Conservation (phyloP, 2,113 vertebrate genomes). For the Athene cunicularia region DNA sequence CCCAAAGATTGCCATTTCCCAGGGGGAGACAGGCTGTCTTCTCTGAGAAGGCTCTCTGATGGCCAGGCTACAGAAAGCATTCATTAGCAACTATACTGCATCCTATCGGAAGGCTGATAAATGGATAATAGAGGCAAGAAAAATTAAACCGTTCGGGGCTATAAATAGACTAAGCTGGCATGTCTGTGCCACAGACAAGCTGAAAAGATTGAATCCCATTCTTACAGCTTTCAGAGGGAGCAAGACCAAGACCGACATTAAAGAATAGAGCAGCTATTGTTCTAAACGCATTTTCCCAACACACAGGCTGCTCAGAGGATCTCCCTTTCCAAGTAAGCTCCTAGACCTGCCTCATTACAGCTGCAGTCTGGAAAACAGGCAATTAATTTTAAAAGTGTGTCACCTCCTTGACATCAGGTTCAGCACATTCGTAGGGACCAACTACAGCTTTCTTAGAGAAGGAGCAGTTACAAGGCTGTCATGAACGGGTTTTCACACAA, state of each 20-base stretch:
- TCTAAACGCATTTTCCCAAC: slow-evolving; percentile 15
- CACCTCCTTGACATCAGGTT: neutral
- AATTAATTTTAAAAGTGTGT: slow-evolving; percentile 24
- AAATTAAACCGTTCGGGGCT: slow-evolving; percentile 45
- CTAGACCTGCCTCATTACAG: slow-evolving; percentile 12
- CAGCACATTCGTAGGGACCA: neutral
- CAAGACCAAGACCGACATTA: neutral
- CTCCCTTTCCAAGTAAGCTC: neutral
- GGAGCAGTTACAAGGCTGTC: neutral
- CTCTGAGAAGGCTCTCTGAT: neutral
- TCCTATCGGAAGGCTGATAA: neutral
- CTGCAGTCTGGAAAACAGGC: slow-evolving; percentile 51
- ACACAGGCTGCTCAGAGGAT: slow-evolving; percentile 31
- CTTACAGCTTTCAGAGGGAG: neutral
- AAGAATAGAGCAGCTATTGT: slow-evolving; percentile 61
- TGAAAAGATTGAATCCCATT: slow-evolving; percentile 47
- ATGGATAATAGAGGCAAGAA: slow-evolving; percentile 34
- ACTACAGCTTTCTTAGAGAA: neutral
- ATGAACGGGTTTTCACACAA: neutral
- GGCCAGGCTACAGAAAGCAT: neutral
- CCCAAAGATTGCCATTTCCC: slow-evolving; percentile 4
- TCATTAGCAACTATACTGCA: neutral
- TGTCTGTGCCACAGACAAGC: neutral
- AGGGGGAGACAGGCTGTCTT: neutral
- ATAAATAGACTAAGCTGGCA: slow-evolving; percentile 32